Conservation (phyloP, 2,113 vertebrate species). For the human region DNA sequence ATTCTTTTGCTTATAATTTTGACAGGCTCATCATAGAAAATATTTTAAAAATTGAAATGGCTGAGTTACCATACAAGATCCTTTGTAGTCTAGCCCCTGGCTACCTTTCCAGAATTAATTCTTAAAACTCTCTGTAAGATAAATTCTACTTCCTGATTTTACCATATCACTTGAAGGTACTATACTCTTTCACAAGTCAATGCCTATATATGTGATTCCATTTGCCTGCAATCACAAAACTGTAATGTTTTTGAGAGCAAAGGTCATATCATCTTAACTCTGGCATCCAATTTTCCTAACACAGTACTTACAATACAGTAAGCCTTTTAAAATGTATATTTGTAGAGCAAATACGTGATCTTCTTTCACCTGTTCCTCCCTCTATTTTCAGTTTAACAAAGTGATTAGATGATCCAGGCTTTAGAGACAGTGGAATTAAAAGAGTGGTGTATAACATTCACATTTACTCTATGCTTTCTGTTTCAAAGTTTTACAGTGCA, state of each 20-base stretch:
- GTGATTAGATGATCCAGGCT: background rate
- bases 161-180: background rate
- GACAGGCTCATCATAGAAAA: background rate
- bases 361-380: background rate
- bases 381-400: background rate
- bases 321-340: background rate
- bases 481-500: background rate
- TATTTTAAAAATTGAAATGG: background rate
- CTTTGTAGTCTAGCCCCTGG: background rate
- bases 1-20: background rate
- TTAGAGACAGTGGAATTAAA: background rate
- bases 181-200: background rate
- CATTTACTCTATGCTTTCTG: background rate
- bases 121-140: background rate
- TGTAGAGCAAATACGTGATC: background rate
- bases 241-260: background rate
- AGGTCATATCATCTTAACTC: background rate
- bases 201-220: background rate
- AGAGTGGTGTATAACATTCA: background rate
- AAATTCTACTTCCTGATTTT: background rate
- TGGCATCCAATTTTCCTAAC: background rate
- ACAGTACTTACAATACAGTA: background rate
- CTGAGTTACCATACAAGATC: background rate
- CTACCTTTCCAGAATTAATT: background rate
- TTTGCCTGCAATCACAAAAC: background rate